Evolutionary conservation across 1,140 invertebrate genomes (phyloP).

Genomic region (Macrobrachium rosenbergii): DNA sequence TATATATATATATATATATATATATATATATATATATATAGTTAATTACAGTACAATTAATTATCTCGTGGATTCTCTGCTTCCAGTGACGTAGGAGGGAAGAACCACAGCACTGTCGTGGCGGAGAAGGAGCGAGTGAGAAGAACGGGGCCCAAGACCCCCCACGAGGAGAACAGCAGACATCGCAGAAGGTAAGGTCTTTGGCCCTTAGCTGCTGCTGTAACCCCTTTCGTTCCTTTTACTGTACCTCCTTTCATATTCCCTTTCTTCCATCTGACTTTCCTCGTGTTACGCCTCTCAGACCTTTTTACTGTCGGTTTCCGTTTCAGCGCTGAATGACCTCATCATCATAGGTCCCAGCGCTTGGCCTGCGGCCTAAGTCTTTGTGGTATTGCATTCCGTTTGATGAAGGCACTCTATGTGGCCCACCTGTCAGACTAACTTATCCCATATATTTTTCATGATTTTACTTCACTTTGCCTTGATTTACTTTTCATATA

Average conservation of each 20-base stretch:
- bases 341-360: background rate
- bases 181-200: background rate
- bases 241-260: background rate
- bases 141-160: background rate
- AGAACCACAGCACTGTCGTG: constrained; percentile 32
- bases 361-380: too few species aligned
- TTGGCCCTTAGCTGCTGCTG: background rate
- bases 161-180: background rate
- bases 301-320: too few species aligned
- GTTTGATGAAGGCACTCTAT: too few species aligned
- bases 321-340: too few species aligned
- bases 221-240: background rate
- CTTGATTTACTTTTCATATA: too few species aligned
- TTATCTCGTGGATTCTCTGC: background rate
- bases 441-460: too few species aligned
- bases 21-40: background rate
- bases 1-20: background rate
- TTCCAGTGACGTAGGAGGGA: constrained; percentile 17
- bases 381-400: too few species aligned
- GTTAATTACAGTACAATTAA: too few species aligned
- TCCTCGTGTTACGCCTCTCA: too few species aligned
- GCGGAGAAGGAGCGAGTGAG: background rate
- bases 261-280: too few species aligned
- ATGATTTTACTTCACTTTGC: too few species aligned
- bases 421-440: too few species aligned